Percentiles rank a stretch among this genome's conserved stretches.
These are phyloP conservation scores for Drosophila serrata DNA, from an alignment of 1,140 invertebrate genomes.

Conservation along the genomic window DNA sequence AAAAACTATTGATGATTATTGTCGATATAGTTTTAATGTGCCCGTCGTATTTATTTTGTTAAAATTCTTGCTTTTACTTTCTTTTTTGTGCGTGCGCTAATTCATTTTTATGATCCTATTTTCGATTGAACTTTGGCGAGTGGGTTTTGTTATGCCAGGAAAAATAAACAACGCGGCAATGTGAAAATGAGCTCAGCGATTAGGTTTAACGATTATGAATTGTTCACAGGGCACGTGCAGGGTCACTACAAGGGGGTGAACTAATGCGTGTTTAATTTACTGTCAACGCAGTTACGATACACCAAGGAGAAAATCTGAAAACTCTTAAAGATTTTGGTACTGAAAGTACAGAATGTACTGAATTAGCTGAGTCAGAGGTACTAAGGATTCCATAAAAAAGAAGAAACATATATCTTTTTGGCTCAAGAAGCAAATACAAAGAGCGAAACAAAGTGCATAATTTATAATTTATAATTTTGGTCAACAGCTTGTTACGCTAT, in stretches of 20 bases:
- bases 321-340: fast-evolving
- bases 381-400: background rate
- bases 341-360: background rate
- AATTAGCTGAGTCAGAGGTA: background rate
- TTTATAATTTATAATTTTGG: no score
- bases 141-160: constrained; percentile 52
- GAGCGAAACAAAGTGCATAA: no score
- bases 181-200: constrained; percentile 50
- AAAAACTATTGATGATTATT: constrained; percentile 53
- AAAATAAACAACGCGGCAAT: constrained; percentile 68
- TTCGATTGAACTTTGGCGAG: constrained; percentile 70
- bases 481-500: no score
- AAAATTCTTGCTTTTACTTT: constrained; percentile 58
- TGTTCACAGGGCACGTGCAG: constrained; percentile 55
- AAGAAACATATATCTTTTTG: background rate
- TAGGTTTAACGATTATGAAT: constrained; percentile 74
- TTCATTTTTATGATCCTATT: constrained; percentile 68
- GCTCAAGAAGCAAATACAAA: no score
- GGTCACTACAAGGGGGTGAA: background rate
- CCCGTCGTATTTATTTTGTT: constrained; percentile 70
- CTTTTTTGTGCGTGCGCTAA: constrained; percentile 53
- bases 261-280: constrained; percentile 64
- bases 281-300: constrained; percentile 54
- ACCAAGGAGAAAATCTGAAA: constrained; percentile 1
- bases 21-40: constrained; percentile 45